These are phyloP conservation scores for Stenoptilia bipunctidactyla DNA, from an alignment of 2,888 invertebrate genomes.

Conservation along the genomic window DNA sequence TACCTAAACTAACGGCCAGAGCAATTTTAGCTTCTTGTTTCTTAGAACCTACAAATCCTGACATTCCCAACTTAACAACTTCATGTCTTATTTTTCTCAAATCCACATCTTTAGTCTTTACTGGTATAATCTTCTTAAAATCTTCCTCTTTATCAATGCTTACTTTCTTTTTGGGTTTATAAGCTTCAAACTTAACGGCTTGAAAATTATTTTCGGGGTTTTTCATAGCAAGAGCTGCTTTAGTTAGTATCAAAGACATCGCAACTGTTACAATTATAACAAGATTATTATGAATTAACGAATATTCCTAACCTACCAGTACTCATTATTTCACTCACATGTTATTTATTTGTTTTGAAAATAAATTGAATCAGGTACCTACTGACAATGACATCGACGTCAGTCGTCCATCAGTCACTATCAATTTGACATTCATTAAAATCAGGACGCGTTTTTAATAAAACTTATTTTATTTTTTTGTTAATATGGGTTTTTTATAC, in stretches of 20 bases:
- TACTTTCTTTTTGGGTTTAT: conserved; percentile 60
- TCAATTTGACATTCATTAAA: no score
- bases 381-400: no score
- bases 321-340: no score
- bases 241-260: conserved; percentile 59
- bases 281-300: no score
- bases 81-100: conserved; percentile 85
- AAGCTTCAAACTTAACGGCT: conserved; percentile 59
- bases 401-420: no score
- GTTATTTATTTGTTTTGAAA: no score
- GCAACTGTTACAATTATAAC: no score
- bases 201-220: conserved; percentile 51
- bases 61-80: conserved; percentile 86
- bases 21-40: conserved; percentile 85
- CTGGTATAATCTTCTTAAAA: conserved; percentile 16
- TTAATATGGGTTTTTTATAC: no score
- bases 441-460: no score
- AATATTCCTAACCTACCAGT: no score
- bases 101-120: conserved; percentile 67
- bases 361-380: no score
- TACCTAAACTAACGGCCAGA: conserved; percentile 82
- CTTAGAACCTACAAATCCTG: conserved; percentile 77
- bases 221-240: conserved; percentile 59
- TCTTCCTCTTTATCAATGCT: conserved; percentile 17
- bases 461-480: no score